Evolutionary conservation across 64 coral and sea anemone species (phyloP), one percentile per base, ranked within the genome.

Genomic region (Stylophora pistillata): DNA sequence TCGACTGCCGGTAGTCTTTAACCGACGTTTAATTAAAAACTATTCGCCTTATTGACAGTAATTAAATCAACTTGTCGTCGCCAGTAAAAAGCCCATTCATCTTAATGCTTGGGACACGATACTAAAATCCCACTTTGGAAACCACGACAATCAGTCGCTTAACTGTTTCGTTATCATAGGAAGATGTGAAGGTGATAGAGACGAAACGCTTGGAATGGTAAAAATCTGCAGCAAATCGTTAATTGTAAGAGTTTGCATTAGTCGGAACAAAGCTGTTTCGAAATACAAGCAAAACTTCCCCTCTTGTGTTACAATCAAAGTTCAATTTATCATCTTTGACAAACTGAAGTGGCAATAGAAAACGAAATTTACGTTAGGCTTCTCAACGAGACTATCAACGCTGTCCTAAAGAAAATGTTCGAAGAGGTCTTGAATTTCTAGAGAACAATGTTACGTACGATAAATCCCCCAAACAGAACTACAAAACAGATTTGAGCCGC

Each of bases 21-120:
- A 78, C 53, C 75, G 75, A 53, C 53, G 75, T 78, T 78, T 78
- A 55, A 78, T 78, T 78, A 78, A 78, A 37, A 79, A 26, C 77
- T 62, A 84, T 69, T 32, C 18, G 28, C 9, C 11, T 69, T 54
- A 34, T 31, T 84, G 80, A 84, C 80, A 84, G 60, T 84, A 84
- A 84, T 84, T 84, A 53, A 84, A 84, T 84, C 53, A 84, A 69
- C 58, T 69, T 84, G 80, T 84, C 80, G 69, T 84, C 80, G 61
- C 60, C n/a, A 69, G 62, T 84, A 65, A 84, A 84, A 84, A 41
- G 10, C 34, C 11, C 80, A 84, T 84, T 84, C 80, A 84, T 84
- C 80, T 52, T 82, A 32, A 60, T 31, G 15, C 57, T 54, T 18
- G 62, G 69, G 62, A 69, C 66, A 5, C 69, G 25, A 26, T 53